These are phyloP conservation scores for Tarsius wallacei DNA, from an alignment of 2,797 vertebrate genomes.

Conservation along the genomic window DNA sequence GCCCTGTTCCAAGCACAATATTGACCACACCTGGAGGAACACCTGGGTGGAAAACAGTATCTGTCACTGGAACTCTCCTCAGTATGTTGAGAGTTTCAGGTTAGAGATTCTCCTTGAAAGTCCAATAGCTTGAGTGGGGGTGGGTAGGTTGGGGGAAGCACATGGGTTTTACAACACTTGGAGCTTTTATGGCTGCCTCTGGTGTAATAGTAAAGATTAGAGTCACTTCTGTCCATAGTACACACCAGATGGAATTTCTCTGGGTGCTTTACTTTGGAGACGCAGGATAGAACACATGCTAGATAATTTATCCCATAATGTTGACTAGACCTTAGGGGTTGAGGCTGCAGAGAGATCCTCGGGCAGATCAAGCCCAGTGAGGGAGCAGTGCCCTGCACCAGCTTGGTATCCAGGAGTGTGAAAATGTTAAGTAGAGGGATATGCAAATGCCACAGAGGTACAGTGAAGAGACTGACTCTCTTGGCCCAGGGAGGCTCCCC, in stretches of 20 bases:
- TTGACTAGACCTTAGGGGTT: background rate
- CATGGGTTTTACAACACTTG: background rate
- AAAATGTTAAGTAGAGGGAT: background rate
- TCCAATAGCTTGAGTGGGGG: background rate
- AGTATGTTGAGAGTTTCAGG: rapidly evolving
- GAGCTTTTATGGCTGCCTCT: background rate
- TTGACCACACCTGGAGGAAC: slow-evolving; percentile 97
- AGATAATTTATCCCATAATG: background rate
- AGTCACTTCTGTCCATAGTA: background rate
- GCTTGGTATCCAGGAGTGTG: background rate
- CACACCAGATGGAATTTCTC: background rate
- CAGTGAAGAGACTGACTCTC: background rate
- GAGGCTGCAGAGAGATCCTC: background rate
- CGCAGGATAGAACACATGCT: background rate
- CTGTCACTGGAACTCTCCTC: background rate
- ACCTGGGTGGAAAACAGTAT: slow-evolving; percentile 89
- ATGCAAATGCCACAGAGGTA: background rate
- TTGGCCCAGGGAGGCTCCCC: background rate
- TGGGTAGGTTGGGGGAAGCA: too few relatives aligned
- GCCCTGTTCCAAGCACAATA: slow-evolving; percentile 95
- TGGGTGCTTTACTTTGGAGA: background rate
- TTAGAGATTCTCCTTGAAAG: background rate
- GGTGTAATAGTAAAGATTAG: background rate
- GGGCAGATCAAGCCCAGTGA: background rate
- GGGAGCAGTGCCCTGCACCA: background rate